Conservation (phyloP, 2,113 vertebrate genomes). For the Ranitomeya variabilis region DNA sequence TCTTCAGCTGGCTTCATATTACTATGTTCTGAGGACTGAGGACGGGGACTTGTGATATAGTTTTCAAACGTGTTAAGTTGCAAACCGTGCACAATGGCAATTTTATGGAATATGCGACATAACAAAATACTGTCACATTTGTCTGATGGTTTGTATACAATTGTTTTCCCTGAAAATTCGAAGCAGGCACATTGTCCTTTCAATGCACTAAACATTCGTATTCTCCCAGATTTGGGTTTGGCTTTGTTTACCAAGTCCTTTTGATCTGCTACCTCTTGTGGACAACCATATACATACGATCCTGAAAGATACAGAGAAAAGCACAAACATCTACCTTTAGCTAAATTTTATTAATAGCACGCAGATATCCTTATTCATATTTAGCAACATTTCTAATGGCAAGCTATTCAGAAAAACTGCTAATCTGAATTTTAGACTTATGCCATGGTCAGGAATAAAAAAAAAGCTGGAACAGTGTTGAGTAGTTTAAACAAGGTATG, state of each 20-base stretch:
- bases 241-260: neutral
- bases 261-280: neutral
- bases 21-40: no score
- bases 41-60: neutral
- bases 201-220: neutral
- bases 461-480: no score
- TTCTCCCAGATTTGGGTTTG: neutral
- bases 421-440: no score
- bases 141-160: slow-evolving; percentile 10
- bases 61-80: slow-evolving; percentile 1
- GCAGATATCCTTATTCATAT: neutral
- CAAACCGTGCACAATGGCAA: neutral
- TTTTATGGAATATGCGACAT: slow-evolving; percentile 15
- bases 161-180: neutral
- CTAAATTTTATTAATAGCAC: neutral
- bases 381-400: neutral
- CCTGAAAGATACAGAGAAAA: neutral
- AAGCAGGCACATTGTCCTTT: slow-evolving; percentile 24
- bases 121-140: slow-evolving; percentile 25
- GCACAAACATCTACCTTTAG: neutral
- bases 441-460: neutral
- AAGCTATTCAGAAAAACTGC: no score
- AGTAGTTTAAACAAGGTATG: no score
- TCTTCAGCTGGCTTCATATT: neutral
- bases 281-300: neutral